phyloP scores from a whole-genome alignment of 2,888 invertebrate species.

The Chymomyza fuscimana region DNA sequence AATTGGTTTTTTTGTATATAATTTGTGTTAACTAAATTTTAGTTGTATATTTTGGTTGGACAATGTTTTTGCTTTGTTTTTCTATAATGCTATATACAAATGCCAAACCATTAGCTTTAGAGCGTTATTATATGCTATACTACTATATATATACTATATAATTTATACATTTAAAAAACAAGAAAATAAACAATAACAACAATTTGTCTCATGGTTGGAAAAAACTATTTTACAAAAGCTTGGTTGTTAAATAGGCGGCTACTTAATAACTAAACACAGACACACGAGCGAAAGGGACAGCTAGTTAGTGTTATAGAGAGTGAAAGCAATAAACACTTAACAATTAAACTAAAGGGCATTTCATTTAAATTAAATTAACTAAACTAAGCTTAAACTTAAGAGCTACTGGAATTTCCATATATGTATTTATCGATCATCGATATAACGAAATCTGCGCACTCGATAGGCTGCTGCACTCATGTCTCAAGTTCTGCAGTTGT shows the following conservation, averaged over 20 bases:
- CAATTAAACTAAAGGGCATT: constrained; percentile 69
- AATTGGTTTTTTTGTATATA: constrained; percentile 44
- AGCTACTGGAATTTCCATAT: not conserved
- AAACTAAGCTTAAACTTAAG: constrained; percentile 56
- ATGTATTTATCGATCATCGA: not conserved
- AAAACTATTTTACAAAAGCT: constrained; percentile 64
- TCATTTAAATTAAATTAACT: constrained; percentile 72
- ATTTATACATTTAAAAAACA: constrained; percentile 73
- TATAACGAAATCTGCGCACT: not conserved
- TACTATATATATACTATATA: constrained; percentile 5
- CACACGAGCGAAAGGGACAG: constrained; percentile 13
- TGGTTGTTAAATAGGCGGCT: constrained; percentile 16
- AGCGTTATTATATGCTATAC: no score
- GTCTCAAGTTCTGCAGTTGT: not conserved
- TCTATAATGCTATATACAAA: constrained; percentile 14
- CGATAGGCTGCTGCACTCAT: not conserved
- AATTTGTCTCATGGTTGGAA: constrained; percentile 38
- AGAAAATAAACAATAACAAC: constrained; percentile 69
- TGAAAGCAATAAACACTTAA: constrained; percentile 56
- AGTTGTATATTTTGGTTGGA: constrained; percentile 32
- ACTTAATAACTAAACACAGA: constrained; percentile 35
- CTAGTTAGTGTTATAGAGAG: not conserved
- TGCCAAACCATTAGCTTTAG: not conserved
- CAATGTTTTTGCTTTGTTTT: constrained; percentile 27
- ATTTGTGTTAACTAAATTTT: constrained; percentile 74